These are phyloP conservation scores for Oryzias javanicus DNA, from an alignment of 2,113 vertebrate species.

Conservation along the genomic window DNA sequence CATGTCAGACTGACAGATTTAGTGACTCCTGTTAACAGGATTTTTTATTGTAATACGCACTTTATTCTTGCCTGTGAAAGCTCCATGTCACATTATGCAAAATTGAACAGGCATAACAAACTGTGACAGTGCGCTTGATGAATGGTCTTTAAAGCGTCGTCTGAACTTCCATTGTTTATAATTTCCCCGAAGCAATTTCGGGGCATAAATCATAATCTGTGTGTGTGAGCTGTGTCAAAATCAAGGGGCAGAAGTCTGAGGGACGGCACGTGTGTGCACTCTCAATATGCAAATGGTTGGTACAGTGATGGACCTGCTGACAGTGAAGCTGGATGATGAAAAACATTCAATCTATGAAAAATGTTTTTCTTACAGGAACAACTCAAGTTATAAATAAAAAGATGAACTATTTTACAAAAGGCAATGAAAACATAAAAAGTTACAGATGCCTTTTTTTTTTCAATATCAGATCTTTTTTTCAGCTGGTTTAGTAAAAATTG, in stretches of 20 bases:
- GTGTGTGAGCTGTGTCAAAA: constrained; percentile 49
- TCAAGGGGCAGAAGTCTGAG: constrained; percentile 17
- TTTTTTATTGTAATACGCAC: constrained; percentile 46
- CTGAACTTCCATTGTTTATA: constrained; percentile 59
- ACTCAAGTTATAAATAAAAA: constrained; percentile 13
- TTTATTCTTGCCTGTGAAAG: constrained; percentile 55
- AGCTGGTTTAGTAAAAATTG: constrained; percentile 22
- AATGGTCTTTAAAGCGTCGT: constrained; percentile 47
- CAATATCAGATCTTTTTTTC: too few species aligned
- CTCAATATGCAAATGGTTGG: constrained; percentile 18
- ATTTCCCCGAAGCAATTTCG: constrained; percentile 44
- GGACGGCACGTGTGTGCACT: constrained; percentile 23
- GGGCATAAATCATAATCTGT: constrained; percentile 64
- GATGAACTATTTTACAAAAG: too few species aligned
- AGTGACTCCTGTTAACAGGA: constrained; percentile 36
- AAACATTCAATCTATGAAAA: constrained; percentile 9
- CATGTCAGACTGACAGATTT: constrained; percentile 51
- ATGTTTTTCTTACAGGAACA: constrained; percentile 3
- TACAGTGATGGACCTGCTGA: constrained; percentile 12
- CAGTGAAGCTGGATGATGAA: constrained; percentile 26
- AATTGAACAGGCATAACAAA: constrained; percentile 53
- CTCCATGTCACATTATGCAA: constrained; percentile 48
- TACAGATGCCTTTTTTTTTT: too few species aligned
- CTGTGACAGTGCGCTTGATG: constrained; percentile 56
- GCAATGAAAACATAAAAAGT: too few species aligned